Percentiles rank a stretch among this genome's conserved stretches.
phyloP scores from a whole-genome alignment of 2,888 invertebrate genomes.

The Thecophora atra region DNA sequence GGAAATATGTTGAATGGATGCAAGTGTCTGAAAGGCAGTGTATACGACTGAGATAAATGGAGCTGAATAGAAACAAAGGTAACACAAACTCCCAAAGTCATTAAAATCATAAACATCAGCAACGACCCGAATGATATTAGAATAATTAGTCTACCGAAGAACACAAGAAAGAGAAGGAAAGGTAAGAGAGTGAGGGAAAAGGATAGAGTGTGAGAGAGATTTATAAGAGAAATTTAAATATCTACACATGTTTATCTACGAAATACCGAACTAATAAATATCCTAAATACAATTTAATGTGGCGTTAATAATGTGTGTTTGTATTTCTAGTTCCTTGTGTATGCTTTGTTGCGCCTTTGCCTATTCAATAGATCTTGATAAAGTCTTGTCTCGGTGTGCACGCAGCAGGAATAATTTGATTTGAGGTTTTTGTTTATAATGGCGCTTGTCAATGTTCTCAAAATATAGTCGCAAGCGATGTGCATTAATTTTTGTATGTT shows the following conservation, averaged over 20 bases:
- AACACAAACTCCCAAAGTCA: not conserved
- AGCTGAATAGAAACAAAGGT: not conserved
- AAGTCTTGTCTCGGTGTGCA: too few species aligned
- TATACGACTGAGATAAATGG: not conserved
- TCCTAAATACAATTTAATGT: too few species aligned
- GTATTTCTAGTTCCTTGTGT: too few species aligned
- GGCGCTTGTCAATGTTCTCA: not conserved
- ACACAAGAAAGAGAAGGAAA: too few species aligned
- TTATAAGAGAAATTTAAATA: not conserved
- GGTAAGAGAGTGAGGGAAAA: not conserved
- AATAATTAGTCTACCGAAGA: not conserved
- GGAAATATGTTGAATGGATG: not conserved
- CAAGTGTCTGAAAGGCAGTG: not conserved
- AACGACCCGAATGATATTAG: conserved; percentile 2
- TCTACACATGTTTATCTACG: not conserved
- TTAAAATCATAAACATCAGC: conserved; percentile 1
- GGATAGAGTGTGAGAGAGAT: not conserved
- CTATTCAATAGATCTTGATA: too few species aligned
- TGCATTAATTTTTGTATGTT: too few species aligned
- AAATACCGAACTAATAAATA: too few species aligned
- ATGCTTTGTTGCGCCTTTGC: too few species aligned
- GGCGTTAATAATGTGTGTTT: too few species aligned
- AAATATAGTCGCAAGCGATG: too few species aligned
- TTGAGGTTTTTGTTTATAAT: not conserved
- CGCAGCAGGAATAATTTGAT: too few species aligned